Evolutionary conservation across 2,888 invertebrate genomes (phyloP), one percentile per base, ranked within the genome.

Genomic region (Catocala sponsa): DNA sequence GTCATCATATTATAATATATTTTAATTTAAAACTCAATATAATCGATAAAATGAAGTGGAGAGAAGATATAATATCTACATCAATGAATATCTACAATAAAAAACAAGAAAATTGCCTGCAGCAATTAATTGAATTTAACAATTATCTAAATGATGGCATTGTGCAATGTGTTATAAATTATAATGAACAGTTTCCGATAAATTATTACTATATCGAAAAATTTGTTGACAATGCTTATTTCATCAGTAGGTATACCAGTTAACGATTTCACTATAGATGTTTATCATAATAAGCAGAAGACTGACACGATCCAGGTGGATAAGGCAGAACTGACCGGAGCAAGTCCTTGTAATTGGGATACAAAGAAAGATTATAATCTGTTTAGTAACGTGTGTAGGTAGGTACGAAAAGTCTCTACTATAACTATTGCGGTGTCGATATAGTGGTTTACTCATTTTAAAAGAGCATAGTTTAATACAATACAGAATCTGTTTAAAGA

Each of bases 401-500:
- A n/a, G n/a, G n/a, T 25, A 13, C 48, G n/a, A 49, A 12, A 35
- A 61, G 51, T 49, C 43, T 43, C 38, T 12, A 25, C 15, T 48
- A 41, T 25, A 52, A 13, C 4, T 53, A 58, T 51, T 35, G 48
- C 11, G 51, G 13, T 6, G 32, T 54, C 35, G 66, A 63, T 55
- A 13, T 61, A n/a, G 15, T 10, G 46, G 49, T 54, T 58, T 69
- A 56, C 46, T 54, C 9, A 13, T 55, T 32, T 55, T 63, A 11
- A 58, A 66, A 50, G 43, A 60, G 44, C 50, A 56, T 33, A 59
- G 12, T 59, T 56, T 32, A 51, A 56, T 49, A 59, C 59, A 10
- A 56, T 56, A 49, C 50, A 63, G 42, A n/a, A 46, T 9, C 48
- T 66, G 41, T 38, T 63, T 5, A 42, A 54, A 41, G 55, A 50